Base-by-base conservation (phyloP, 2,888 invertebrate genomes). In the Drosophila pegasa region DNA sequence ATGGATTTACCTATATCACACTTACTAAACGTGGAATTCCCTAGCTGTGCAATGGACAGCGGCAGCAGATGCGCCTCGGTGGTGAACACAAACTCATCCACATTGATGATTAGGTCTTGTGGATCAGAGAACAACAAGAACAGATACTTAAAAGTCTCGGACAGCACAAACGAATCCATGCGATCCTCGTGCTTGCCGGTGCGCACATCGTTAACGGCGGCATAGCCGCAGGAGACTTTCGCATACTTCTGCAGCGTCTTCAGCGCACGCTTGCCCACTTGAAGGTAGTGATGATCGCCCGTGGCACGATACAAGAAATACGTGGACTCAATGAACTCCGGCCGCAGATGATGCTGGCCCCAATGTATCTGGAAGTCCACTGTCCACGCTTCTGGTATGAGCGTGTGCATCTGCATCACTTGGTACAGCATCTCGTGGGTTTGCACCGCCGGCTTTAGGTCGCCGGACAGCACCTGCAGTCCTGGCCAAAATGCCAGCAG, bases 401-500 rank as follows among this genome's bases (percentile, higher is more conserved):
- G 99, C 72, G 98, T 98, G 92, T 99, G 99, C 88, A 98, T 94
- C 93, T 98, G 97, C 95, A 98, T 98, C 14, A 99, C 98, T 93
- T 99, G 99, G 92, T 98, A 98, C 2, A 99, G 94, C 98, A 99
- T 98, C 92, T 99, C 99, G 91, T 99, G 99, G 0, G 98, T 98
- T 93, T 99, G 98, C n/a, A 99, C 98, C 0, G 99, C 99, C 9
- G 98, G 97, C 88, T 97, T 96, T 12, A 99, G 95, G 91, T 99
- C 99, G 0, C 99, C 99, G 86, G 95, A 93, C 4, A 94, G 82
- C 77, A 97, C 97, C 93, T 99, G 98, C 16, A 99, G 93, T 0
- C 99, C 99, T 0, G 99, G 99, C 99, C 99, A 99, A 92, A 99
- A 99, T 6, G 99, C 99, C 47, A 98, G 93, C 66, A 99, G 93